Base-by-base conservation (phyloP, 2,888 invertebrate genomes). In the Vanessa cardui region DNA sequence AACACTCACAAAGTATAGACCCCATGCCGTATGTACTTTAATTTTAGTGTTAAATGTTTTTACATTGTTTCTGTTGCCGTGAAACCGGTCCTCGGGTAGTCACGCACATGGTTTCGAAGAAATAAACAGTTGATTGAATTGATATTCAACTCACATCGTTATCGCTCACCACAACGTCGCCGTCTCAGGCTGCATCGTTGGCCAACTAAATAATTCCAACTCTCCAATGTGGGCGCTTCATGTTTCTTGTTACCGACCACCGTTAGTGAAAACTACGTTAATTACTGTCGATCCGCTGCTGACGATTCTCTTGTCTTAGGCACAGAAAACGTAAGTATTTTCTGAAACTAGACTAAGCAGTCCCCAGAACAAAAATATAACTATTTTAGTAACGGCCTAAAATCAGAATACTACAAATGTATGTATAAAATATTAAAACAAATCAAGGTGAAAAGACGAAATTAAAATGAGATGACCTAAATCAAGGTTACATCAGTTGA, bases 41-140 rank as follows among this genome's bases (percentile, higher is more conserved):
- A n/a, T 44, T 62, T 59, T 59, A 63, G 50, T 47, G 39, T 56
- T 33, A 47, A 54, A 56, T 33, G 45, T 63, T 52, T 47, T 87
- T 86, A 64, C 49, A 52, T 90, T 86, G 86, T 88, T 87, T 85
- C 82, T 86, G 82, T 16, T 80, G 84, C 85, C 87, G 84, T 84
- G 85, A 86, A 85, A 88, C 88, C 87, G 85, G 86, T 86, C 83
- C 81, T 80, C 75, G 76, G 82, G 82, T 84, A 83, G 88, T 87
- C 88, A 88, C 87, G 90, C 89, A 84, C 83, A 82, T 79, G 82
- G 76, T 80, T 90, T 88, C 89, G 83, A 83, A 86, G 88, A 89
- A 91, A 88, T 85, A 84, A 89, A 88, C 90, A 87, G 89, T 87
- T 88, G 88, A 87, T 88, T 83, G 85, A 83, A 87, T 87, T 83